A percentile compares a stretch with the other conserved stretches of the same genome.
phyloP scores from a whole-genome alignment of 2,113 vertebrate species.

The Chamaea fasciata region DNA sequence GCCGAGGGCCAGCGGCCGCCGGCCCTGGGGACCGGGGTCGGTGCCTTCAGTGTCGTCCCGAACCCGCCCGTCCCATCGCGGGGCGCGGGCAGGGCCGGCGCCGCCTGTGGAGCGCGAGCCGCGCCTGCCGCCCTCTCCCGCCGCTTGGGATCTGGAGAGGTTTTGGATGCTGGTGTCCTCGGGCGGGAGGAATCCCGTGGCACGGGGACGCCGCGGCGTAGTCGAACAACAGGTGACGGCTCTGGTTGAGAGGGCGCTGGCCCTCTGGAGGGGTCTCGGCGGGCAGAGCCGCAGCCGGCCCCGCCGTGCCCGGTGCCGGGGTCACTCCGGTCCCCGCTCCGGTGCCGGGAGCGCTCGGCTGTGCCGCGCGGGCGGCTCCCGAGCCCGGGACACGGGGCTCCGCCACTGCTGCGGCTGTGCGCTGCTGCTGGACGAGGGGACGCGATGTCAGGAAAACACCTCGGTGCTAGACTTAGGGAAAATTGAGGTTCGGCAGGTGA shows the following conservation, averaged over 20 bases:
- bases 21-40: too few relatives aligned
- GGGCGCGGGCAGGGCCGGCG: background rate
- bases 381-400: rapidly evolving
- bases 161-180: rapidly evolving
- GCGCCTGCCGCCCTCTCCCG: background rate
- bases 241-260: rapidly evolving
- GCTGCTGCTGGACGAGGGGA: rapidly evolving
- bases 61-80: background rate
- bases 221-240: background rate
- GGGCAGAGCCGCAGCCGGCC: background rate
- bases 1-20: background rate
- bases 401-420: rapidly evolving
- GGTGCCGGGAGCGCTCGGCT: rapidly evolving
- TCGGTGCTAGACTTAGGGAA: rapidly evolving
- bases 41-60: background rate
- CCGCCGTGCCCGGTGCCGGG: background rate
- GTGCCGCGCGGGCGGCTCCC: rapidly evolving
- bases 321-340: background rate
- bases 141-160: rapidly evolving
- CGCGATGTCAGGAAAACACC: rapidly evolving
- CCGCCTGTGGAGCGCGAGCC: background rate
- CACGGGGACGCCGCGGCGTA: background rate
- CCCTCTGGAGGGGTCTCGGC: background rate
- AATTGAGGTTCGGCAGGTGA: background rate
- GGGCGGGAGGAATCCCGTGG: rapidly evolving